phyloP scores from a whole-genome alignment of 2,797 vertebrate species.

The Tarsius wallacei region DNA sequence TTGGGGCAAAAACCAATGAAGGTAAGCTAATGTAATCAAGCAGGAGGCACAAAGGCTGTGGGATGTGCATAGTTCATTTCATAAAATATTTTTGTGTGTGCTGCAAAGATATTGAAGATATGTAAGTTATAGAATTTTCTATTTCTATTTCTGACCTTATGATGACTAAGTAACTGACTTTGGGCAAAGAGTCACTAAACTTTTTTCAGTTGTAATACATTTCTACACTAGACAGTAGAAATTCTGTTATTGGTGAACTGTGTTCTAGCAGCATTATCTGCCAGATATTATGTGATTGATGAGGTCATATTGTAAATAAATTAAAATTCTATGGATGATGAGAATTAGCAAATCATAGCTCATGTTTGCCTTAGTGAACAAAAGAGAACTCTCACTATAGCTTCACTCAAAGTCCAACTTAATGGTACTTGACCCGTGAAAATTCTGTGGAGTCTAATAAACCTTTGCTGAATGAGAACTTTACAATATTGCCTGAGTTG shows the following conservation, averaged over 20 bases:
- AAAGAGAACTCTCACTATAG: background rate
- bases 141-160: conserved; percentile 28
- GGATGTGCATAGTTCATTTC: conserved; percentile 45
- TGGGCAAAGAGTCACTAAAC: conserved; percentile 19
- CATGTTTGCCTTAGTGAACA: conserved; percentile 3
- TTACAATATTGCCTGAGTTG: background rate
- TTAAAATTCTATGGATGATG: conserved; percentile 43
- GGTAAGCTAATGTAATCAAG: conserved; percentile 63
- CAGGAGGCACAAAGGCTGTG: background rate
- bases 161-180: conserved; percentile 56
- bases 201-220: conserved; percentile 58
- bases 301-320: conserved; percentile 69
- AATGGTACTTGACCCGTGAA: conserved; percentile 31
- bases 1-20: conserved; percentile 82
- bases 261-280: conserved; percentile 68
- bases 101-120: conserved; percentile 58
- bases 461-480: conserved; percentile 47
- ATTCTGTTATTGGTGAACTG: conserved; percentile 56
- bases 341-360: conserved; percentile 51
- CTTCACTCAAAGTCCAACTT: background rate
- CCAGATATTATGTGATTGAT: conserved; percentile 68
- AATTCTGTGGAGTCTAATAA: conserved; percentile 63
- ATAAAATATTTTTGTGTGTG: conserved; percentile 50
- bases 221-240: conserved; percentile 60
- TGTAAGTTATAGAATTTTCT: conserved; percentile 69